Conservation (phyloP, 2,797 vertebrate genomes). For the Spondyliosoma cantharus region DNA sequence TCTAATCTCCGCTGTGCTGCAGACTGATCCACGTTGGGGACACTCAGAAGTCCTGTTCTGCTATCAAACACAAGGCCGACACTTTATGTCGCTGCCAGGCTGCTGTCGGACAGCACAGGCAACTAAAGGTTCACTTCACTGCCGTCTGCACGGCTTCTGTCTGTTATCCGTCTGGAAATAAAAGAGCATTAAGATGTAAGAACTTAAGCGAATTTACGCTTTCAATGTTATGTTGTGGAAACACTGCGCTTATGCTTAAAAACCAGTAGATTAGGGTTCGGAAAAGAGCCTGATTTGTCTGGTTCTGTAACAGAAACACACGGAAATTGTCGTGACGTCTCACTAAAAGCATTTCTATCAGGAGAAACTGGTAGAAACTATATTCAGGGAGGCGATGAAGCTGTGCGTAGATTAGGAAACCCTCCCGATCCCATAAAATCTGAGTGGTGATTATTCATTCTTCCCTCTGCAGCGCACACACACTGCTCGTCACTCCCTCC, state of each 20-base stretch:
- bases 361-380: too few species aligned
- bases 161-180: not conserved
- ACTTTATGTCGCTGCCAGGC: constrained; percentile 19
- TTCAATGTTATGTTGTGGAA: too few species aligned
- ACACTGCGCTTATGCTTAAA: too few species aligned
- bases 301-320: too few species aligned
- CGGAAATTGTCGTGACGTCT: too few species aligned
- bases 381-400: too few species aligned
- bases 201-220: too few species aligned
- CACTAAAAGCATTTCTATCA: too few species aligned
- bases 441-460: not conserved
- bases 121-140: not conserved
- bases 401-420: too few species aligned
- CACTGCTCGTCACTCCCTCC: not conserved
- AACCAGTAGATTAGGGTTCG: too few species aligned
- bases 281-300: too few species aligned
- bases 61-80: constrained; percentile 37
- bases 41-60: constrained; percentile 43
- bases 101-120: not conserved
- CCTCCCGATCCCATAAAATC: not conserved
- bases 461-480: too few species aligned
- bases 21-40: constrained; percentile 25
- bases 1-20: constrained; percentile 53
- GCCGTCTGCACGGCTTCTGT: not conserved
- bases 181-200: not conserved